Evolutionary conservation across 1,140 invertebrate species (phyloP).

Genomic region (Cherax destructor): DNA sequence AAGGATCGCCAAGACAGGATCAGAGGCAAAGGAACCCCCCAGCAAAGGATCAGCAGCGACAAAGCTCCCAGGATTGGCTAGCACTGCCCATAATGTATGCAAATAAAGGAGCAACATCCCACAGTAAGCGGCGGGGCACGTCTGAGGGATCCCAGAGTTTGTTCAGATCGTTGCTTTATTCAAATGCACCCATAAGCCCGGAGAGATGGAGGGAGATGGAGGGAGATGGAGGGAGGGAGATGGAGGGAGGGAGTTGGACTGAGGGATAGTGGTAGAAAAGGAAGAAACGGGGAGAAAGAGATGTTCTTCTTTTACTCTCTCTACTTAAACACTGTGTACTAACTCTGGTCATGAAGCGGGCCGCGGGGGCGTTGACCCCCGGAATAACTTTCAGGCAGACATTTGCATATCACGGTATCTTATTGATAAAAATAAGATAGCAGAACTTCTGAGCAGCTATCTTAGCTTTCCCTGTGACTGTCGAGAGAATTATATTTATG

Average conservation of each 20-base stretch:
- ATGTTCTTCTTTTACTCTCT: background rate
- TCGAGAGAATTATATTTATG: too few relatives aligned
- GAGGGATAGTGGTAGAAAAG: too few relatives aligned
- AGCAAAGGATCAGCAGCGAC: conserved; percentile 30
- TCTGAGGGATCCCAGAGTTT: conserved; percentile 54
- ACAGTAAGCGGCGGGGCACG: conserved; percentile 60
- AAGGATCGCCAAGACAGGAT: background rate
- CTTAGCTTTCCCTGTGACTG: too few relatives aligned
- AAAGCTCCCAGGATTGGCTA: conserved; percentile 56
- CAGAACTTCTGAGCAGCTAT: too few relatives aligned
- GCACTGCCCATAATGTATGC: conserved; percentile 70
- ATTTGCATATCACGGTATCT: too few relatives aligned
- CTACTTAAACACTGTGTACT: background rate
- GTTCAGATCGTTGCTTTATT: conserved; percentile 38
- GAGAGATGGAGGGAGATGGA: background rate
- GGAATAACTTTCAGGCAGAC: too few relatives aligned
- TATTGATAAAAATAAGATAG: too few relatives aligned
- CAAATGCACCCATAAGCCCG: conserved; percentile 53
- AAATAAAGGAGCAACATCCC: conserved; percentile 67
- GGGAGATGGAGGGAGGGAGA: background rate
- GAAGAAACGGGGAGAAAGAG: too few relatives aligned
- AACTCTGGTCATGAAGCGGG: too few relatives aligned
- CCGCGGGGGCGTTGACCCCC: too few relatives aligned
- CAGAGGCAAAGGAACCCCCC: background rate
- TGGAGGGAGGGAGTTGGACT: background rate